phyloP scores from a whole-genome alignment of 2,888 invertebrate genomes.

The Drosophila merina region DNA sequence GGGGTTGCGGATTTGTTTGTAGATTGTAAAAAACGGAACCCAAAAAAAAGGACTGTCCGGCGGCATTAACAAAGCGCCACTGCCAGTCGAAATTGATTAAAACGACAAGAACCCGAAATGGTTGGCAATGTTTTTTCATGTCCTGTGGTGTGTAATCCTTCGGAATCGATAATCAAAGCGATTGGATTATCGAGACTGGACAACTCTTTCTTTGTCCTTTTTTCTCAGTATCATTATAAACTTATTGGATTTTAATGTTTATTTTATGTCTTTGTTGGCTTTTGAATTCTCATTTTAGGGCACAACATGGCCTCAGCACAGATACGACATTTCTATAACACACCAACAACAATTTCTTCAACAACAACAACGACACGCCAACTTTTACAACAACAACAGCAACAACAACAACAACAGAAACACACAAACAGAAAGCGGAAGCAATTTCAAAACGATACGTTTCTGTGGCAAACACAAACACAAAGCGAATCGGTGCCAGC shows the following conservation, averaged over 20 bases:
- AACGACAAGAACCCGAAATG: slow-evolving; percentile 57
- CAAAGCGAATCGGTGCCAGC: slow-evolving; percentile 52
- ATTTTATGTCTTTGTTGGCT: slow-evolving; percentile 35
- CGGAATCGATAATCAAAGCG: slow-evolving; percentile 57
- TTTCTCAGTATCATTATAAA: slow-evolving; percentile 3
- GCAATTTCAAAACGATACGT: slow-evolving; percentile 72
- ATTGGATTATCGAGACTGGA: slow-evolving; percentile 41
- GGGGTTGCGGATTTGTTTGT: slow-evolving; percentile 16
- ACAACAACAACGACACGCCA: slow-evolving; percentile 71
- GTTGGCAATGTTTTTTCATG: slow-evolving; percentile 39
- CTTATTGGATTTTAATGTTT: slow-evolving; percentile 49
- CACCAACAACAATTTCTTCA: slow-evolving; percentile 76
- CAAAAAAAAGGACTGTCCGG: slow-evolving; percentile 49
- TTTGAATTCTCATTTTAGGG: slow-evolving; percentile 74
- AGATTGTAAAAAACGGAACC: slow-evolving; percentile 42
- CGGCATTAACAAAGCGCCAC: slow-evolving; percentile 36
- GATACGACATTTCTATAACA: slow-evolving; percentile 83
- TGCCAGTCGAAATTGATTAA: slow-evolving; percentile 73
- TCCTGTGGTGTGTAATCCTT: slow-evolving; percentile 30
- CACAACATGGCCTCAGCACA: slow-evolving; percentile 85
- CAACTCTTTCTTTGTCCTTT: slow-evolving; percentile 22
- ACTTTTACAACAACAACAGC: slow-evolving; percentile 64
- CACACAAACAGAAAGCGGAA: slow-evolving; percentile 67
- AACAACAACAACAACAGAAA: slow-evolving; percentile 60
- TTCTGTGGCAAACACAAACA: slow-evolving; percentile 60